These are phyloP conservation scores for Tachina grossa DNA, from an alignment of 2,888 invertebrate species.

Conservation along the genomic window DNA sequence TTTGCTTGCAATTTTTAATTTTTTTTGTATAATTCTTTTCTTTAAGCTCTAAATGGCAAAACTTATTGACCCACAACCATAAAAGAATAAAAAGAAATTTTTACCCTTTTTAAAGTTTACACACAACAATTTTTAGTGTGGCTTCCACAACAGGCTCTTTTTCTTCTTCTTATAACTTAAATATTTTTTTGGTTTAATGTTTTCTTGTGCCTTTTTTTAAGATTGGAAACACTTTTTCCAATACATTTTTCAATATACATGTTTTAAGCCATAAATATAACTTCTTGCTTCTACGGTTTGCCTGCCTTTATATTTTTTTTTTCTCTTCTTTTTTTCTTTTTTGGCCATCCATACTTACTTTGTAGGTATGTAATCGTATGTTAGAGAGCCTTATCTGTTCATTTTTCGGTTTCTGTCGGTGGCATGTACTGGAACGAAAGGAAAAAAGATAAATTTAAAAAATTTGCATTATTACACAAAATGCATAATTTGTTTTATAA, in stretches of 20 bases:
- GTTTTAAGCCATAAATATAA: slow-evolving; percentile 65
- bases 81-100: slow-evolving; percentile 29
- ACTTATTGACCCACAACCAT: slow-evolving; percentile 62
- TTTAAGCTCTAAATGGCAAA: not conserved
- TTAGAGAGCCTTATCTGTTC: not conserved
- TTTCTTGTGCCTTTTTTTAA: slow-evolving; percentile 11
- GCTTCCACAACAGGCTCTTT: slow-evolving; percentile 8
- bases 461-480: slow-evolving; percentile 71
- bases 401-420: slow-evolving; percentile 20
- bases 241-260: slow-evolving; percentile 62
- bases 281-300: not conserved
- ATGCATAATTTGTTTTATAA: slow-evolving; percentile 71
- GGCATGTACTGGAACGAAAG: slow-evolving; percentile 22
- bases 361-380: not conserved
- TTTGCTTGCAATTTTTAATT: not conserved
- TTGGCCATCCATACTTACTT: slow-evolving; percentile 1
- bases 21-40: slow-evolving; percentile 9
- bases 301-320: not conserved
- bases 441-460: slow-evolving; percentile 39
- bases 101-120: slow-evolving; percentile 1
- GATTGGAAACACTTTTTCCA: slow-evolving; percentile 56
- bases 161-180: not conserved
- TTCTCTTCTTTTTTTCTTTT: not conserved
- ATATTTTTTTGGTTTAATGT: slow-evolving; percentile 9
- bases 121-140: slow-evolving; percentile 33